Base-by-base conservation (phyloP, 2,888 invertebrate genomes). In the Tetramorium bicarinatum region DNA sequence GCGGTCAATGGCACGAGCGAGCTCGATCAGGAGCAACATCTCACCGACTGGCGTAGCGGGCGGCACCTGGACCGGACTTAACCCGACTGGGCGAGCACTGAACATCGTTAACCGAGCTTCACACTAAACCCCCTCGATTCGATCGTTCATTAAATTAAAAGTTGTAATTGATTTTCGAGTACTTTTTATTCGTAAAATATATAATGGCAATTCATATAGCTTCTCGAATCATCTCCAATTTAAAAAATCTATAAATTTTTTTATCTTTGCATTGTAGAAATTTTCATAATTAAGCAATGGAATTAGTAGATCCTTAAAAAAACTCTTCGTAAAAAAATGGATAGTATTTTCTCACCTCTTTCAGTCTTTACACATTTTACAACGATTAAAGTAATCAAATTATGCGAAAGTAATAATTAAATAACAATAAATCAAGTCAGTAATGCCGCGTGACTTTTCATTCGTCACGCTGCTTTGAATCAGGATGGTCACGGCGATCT, bases 1-100 rank as follows among this genome's bases (percentile, higher is more conserved):
- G 94, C 94, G 94, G 94, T 94, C 94, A 94, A 94, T 94, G 94
- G 94, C 94, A 94, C 94, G 94, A 93, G 93, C 91, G 91, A 90
- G 92, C 91, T 90, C 91, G 94, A 94, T 93, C 93, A 92, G 91
- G 89, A 92, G 92, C 93, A 91, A 91, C 92, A 91, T 92, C 92
- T 92, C 92, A 90, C 92, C 91, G 90, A 87, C 88, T 91, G 91
- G 89, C 91, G 87, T 91, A 91, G 92, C 92, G 88, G 91, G 89
- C 88, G 90, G 91, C 92, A 91, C 93, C 91, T 91, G 91, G 92
- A 91, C 91, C 89, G 90, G 92, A 92, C 90, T 91, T 86, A 89
- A 90, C 92, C 90, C 91, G 89, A 83, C 89, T 89, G 87, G 88
- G 86, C 85, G 85, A 90, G 90, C 88, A 87, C 84, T 88, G 89